phyloP scores from a whole-genome alignment of 1,140 invertebrate genomes.

The Sycobia sp. region DNA sequence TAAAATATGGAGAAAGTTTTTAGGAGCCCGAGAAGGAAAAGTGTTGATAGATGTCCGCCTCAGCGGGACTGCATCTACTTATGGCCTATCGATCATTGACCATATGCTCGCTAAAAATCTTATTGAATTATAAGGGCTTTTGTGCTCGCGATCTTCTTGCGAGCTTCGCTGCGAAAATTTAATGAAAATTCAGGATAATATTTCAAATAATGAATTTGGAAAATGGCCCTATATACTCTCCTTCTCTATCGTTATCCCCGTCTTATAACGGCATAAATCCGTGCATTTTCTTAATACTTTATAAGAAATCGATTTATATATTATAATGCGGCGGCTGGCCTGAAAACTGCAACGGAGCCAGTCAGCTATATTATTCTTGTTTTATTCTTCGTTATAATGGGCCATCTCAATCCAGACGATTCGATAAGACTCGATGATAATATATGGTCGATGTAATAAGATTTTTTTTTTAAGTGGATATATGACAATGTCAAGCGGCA shows the following conservation, averaged over 20 bases:
- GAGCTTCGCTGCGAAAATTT: not conserved
- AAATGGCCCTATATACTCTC: no score
- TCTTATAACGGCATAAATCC: no score
- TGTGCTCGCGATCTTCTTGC: not conserved
- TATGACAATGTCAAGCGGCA: no score
- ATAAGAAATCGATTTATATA: no score
- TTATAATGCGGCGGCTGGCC: no score
- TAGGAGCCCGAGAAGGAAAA: conserved; percentile 20
- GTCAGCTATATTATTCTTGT: conserved; percentile 18
- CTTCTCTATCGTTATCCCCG: no score
- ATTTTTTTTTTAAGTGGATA: no score
- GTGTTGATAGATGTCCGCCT: conserved; percentile 34
- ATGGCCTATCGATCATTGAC: conserved; percentile 29
- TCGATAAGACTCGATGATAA: no score
- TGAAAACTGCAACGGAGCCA: no score
- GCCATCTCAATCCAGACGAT: no score
- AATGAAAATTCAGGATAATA: not conserved
- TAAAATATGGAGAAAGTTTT: conserved; percentile 37
- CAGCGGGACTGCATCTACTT: conserved; percentile 32
- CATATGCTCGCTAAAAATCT: conserved; percentile 19
- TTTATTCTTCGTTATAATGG: not conserved
- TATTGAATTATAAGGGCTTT: conserved; percentile 22
- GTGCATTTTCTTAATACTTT: no score
- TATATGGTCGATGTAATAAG: no score
- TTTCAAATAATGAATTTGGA: not conserved